Evolutionary conservation across 2,888 invertebrate species (phyloP), one percentile per base, ranked within the genome.

Genomic region (Ophioninae sp.): DNA sequence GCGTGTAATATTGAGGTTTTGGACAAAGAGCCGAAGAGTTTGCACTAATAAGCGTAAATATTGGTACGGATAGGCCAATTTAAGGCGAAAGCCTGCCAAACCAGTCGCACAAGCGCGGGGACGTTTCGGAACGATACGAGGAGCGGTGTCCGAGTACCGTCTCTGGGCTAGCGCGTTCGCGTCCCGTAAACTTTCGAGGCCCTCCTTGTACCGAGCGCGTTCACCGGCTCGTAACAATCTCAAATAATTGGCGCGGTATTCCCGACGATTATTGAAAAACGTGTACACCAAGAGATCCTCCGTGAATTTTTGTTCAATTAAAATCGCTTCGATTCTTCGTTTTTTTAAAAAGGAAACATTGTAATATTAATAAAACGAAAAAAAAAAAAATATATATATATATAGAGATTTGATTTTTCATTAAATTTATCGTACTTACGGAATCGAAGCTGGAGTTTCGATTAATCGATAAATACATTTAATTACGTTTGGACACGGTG

Each of bases 51-150:
- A 79, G 76, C 77, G 70, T 76, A 78, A 83, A 80, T 77, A 80
- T 79, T 37, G 41, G 76, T 67, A 70, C 37, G 57, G 61, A 80
- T 69, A 64, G 69, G 64, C 73, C 78, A 73, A 76, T 57, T 83
- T 83, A 77, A n/a, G 77, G 69, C 41, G 74, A 80, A 77, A 77
- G 80, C 77, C 80, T 83, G 76, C 74, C 80, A 80, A 83, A 83
- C 83, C 83, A 80, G 83, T 83, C 83, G 64, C 30, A 62, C 41
- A 30, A 59, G 39, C 61, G 20, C 17, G 37, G 41, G 39, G 50
- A 74, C 44, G 44, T 80, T 77, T 41, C 37, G 57, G 39, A 77
- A 68, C 80, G 75, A 77, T 80, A 78, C 74, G 23, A 50, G 75
- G 41, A 44, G 44, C 44, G 13, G 67, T 68, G 69, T 78, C 61